These are phyloP conservation scores for Pelochelys cantorii DNA, from an alignment of 2,797 vertebrate species.

Conservation along the genomic window DNA sequence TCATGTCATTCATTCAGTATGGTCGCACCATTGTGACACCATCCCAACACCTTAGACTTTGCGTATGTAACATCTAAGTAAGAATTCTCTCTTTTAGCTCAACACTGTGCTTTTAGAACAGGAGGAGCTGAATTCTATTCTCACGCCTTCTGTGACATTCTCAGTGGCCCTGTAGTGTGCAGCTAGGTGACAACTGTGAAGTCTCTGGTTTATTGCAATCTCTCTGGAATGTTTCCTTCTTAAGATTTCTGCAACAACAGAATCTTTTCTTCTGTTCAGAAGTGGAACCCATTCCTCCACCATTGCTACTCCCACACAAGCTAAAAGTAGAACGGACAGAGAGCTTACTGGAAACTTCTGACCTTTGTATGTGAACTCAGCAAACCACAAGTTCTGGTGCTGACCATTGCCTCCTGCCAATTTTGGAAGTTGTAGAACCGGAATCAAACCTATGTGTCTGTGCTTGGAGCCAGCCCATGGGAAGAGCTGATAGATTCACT, in stretches of 20 bases:
- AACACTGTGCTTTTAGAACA: background rate
- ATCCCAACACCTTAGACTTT: background rate
- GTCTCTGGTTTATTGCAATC: background rate
- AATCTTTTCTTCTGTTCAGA: background rate
- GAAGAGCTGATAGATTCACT: background rate
- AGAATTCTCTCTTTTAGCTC: background rate
- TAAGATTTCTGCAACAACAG: background rate
- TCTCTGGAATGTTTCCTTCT: background rate
- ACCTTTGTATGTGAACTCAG: background rate
- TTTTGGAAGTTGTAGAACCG: background rate
- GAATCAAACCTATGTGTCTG: background rate
- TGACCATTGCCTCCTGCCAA: background rate
- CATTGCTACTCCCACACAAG: background rate
- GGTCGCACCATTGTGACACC: no score
- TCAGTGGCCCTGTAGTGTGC: background rate
- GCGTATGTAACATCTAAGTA: background rate
- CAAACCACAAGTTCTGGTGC: background rate
- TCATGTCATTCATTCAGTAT: no score
- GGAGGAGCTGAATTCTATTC: background rate
- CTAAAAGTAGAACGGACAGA: background rate
- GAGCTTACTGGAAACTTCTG: background rate
- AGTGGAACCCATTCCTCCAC: background rate
- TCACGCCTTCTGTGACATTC: background rate
- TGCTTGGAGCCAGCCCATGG: accelerated
- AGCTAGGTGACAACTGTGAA: background rate